Evolutionary conservation across 1,140 invertebrate species (phyloP).

Genomic region (Drosophila azteca): DNA sequence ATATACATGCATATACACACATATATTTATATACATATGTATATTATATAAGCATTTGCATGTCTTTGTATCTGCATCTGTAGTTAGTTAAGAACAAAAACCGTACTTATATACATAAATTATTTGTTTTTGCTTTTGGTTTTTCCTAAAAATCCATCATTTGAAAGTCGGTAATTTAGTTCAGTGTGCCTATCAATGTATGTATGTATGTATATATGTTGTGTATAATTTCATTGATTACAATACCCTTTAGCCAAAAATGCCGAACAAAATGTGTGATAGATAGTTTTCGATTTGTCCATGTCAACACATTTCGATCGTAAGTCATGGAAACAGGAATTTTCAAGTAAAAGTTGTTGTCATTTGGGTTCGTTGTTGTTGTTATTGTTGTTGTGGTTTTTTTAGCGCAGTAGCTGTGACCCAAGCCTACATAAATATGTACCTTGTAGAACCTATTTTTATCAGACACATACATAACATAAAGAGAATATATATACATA

Average conservation of each 20-base stretch:
- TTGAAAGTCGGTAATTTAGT: too few species aligned
- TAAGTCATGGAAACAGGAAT: conserved; percentile 70
- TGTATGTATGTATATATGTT: too few species aligned
- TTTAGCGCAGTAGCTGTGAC: conserved; percentile 78
- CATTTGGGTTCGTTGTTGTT: conserved; percentile 6
- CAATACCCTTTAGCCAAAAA: not conserved
- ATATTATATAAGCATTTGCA: conserved; percentile 59
- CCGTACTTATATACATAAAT: conserved; percentile 5
- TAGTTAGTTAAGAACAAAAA: conserved; percentile 63
- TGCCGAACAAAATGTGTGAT: conserved; percentile 36
- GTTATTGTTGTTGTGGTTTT: conserved; percentile 59
- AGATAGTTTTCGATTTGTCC: conserved; percentile 46
- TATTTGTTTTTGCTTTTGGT: not conserved
- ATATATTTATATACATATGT: conserved; percentile 20
- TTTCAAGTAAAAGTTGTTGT: conserved; percentile 26
- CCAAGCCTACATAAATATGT: conserved; percentile 45
- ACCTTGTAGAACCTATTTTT: conserved; percentile 49
- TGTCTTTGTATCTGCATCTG: conserved; percentile 77
- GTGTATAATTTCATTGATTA: conserved; percentile 6
- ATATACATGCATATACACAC: conserved; percentile 41
- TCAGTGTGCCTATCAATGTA: too few species aligned
- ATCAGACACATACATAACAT: conserved; percentile 29
- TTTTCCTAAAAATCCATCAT: not conserved
- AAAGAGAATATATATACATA: conserved; percentile 11
- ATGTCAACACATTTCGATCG: conserved; percentile 37